Evolutionary conservation across 1,140 invertebrate species (phyloP), one percentile per base, ranked within the genome.

Genomic region (Conus betulinus): DNA sequence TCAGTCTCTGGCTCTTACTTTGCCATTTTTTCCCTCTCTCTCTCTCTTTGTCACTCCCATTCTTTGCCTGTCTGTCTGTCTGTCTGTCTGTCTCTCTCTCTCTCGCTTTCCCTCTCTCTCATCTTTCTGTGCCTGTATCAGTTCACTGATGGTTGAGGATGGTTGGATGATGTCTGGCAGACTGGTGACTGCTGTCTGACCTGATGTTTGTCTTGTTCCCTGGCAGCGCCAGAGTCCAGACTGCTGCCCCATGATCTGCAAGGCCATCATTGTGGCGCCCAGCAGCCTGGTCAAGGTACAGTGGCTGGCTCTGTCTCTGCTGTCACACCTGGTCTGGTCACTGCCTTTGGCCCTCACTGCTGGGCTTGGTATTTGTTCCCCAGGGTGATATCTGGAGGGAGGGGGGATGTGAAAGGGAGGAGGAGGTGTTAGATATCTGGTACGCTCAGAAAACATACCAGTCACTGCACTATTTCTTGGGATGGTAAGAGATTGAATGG

Each of bases 211-310:
- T 52, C 5, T 74, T 51, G 39, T 57, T 52, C 74, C n/a, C 5
- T 74, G 25, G 88, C 90, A 96, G 95, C 93, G 94, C 85, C 96
- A 96, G 92, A 95, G 96, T 89, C 96, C 96, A 1, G 95, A 96
- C 87, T 94, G 93, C 74, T 98, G 98, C 93, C 97, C 98, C 1
- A 97, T 97, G 3, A 98, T 99, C 91, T 97, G 97, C 23, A 99
- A 99, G 96, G 98, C 97, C 0, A 97, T 99, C 53, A 98, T 99
- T 91, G 99, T 99, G 0, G 97, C 98, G 83, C 99, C 99, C 0
- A 99, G 98, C 95, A 99, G 98, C 93, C 96, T 99, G 90, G 99
- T 99, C 0, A 99, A 99, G 95, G 96, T 96, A 92, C 11, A n/a
- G 23, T 71, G 57, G 57, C 57, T 60, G 57, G 8, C 15, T 60